Evolutionary conservation across 2,888 invertebrate genomes (phyloP), one percentile per base, ranked within the genome.

Genomic region (Phyllotreta cruciferae): DNA sequence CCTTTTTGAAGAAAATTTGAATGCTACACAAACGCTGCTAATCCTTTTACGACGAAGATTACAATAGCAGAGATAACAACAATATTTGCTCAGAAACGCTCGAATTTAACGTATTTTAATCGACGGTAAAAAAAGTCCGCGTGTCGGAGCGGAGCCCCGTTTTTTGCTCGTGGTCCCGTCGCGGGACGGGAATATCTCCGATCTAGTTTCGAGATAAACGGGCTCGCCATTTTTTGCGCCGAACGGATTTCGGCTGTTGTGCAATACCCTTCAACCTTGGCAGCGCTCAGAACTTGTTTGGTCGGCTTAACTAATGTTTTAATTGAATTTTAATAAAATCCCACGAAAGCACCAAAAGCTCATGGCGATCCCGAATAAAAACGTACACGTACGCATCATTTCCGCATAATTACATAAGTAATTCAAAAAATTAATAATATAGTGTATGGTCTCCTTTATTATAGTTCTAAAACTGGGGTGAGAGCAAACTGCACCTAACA

Each of bases 301-400:
- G 24, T n/a, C 10, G 10, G 9, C 44, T 44, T 44, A 8, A 10
- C 11, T 44, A 44, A 44, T 44, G 14, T 44, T 44, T 44, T 44
- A 44, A 44, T 44, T 44, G 14, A 44, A 44, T n/a, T 44, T 44
- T 44, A 14, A 44, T 44, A 44, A 44, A 44, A 44, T 7, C 44
- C 14, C 11, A 44, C 44, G 14, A n/a, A 44, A 13, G 24, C 24
- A 4, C 9, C 10, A 13, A 44, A n/a, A 44, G 11, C n/a, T n/a
- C n/a, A 13, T 1, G 44, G 10, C 11, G 1, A 6, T 13, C 41
- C 9, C 2, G n/a, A n/a, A n/a, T n/a, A 41, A 41, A n/a, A 41
- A n/a, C 10, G 10, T 9, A 41, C 2, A 10, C 41, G 41, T 41
- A 41, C 3, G 4, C 4, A 24, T 24, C 24, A 24, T 24, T 24